phyloP scores from a whole-genome alignment of 2,797 vertebrate species.

The Sebastes taczanowskii region DNA sequence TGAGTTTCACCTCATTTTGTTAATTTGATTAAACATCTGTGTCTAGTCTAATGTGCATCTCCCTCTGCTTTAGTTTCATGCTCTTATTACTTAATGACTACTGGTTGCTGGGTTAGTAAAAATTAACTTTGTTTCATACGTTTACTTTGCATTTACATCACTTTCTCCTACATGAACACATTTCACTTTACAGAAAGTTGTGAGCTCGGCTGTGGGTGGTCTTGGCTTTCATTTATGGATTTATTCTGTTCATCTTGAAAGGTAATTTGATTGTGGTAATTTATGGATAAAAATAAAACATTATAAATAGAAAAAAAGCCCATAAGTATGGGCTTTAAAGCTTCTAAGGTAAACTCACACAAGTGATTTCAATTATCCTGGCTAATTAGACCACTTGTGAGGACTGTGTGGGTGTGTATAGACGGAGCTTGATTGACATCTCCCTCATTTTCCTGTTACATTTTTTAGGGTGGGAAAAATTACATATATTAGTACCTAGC shows the following conservation, averaged over 20 bases:
- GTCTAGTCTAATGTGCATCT: constrained; percentile 30
- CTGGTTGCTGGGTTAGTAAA: not conserved
- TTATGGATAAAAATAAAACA: not conserved
- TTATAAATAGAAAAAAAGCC: not conserved
- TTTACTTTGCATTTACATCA: not conserved
- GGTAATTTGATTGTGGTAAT: not conserved
- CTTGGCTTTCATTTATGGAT: not conserved
- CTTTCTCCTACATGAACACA: not conserved
- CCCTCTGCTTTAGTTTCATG: constrained; percentile 28
- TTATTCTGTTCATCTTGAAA: not conserved
- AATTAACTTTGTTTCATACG: not conserved
- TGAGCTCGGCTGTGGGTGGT: not conserved
- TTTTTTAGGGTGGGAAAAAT: not conserved
- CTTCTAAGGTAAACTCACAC: not conserved
- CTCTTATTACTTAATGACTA: constrained; percentile 45
- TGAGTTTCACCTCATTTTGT: constrained; percentile 6
- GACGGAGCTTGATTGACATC: not conserved
- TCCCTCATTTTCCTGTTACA: not conserved
- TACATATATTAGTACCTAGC: not conserved
- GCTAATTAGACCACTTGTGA: not conserved
- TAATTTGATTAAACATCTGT: constrained; percentile 60
- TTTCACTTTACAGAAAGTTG: not conserved
- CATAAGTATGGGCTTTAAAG: not conserved
- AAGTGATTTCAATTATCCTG: not conserved
- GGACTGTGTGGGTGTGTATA: not conserved